phyloP scores from a whole-genome alignment of 2,888 invertebrate genomes.

The Altica lythri region DNA sequence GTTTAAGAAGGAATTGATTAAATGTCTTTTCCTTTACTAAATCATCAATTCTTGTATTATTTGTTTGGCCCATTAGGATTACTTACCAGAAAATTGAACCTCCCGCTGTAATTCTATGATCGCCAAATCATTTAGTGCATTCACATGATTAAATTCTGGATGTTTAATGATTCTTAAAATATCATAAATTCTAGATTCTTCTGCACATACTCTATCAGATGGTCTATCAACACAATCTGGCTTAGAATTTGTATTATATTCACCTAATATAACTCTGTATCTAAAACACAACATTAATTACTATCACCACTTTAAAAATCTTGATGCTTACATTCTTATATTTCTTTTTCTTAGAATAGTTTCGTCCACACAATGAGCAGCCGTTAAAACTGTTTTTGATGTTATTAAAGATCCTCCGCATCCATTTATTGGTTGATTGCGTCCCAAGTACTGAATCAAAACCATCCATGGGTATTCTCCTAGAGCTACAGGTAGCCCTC shows the following conservation, averaged over 20 bases:
- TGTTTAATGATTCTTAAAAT: constrained; percentile 37
- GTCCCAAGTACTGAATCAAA: constrained; percentile 38
- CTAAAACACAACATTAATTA: constrained; percentile 49
- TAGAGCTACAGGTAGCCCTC: constrained; percentile 63
- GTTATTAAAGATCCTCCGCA: constrained; percentile 54
- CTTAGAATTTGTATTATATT: constrained; percentile 66
- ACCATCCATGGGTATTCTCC: constrained; percentile 53
- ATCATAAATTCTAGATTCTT: constrained; percentile 37
- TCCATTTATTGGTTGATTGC: constrained; percentile 31
- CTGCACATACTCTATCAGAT: constrained; percentile 42
- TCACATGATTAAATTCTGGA: constrained; percentile 10
- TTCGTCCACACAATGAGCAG: constrained; percentile 53
- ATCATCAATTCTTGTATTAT: too few species aligned
- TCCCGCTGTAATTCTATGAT: constrained; percentile 46
- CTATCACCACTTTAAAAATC: constrained; percentile 27
- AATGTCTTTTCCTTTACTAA: too few species aligned
- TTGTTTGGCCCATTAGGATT: too few species aligned
- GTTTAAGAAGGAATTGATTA: too few species aligned
- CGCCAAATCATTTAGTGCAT: constrained; percentile 47
- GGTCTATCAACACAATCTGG: constrained; percentile 60
- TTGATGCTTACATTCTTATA: constrained; percentile 43
- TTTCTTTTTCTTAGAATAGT: constrained; percentile 34
- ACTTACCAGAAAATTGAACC: constrained; percentile 44
- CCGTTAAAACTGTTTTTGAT: constrained; percentile 51
- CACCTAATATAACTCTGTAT: constrained; percentile 65